phyloP scores from a whole-genome alignment of 2,113 vertebrate genomes.

The Myiagra hebetior region DNA sequence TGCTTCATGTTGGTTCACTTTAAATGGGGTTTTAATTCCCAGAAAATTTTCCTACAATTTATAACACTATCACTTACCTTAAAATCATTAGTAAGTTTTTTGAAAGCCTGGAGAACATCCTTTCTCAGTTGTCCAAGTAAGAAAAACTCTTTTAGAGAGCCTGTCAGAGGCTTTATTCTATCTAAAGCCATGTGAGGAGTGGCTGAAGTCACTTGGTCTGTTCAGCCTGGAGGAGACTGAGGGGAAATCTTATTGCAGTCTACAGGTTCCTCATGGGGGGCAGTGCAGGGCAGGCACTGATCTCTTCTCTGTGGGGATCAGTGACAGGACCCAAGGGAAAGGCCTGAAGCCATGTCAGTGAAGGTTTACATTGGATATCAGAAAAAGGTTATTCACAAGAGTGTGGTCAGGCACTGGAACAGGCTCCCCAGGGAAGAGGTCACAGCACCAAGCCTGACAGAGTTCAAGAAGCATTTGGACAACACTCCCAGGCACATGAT shows the following conservation, averaged over 20 bases:
- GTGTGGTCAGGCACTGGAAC: too few species aligned
- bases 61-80: background rate
- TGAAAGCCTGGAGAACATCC: background rate
- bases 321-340: background rate
- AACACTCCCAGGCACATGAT: fast-evolving
- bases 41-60: background rate
- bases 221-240: background rate
- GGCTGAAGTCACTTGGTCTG: background rate
- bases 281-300: background rate
- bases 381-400: background rate
- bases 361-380: background rate
- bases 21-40: background rate
- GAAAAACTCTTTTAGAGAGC: background rate
- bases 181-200: background rate
- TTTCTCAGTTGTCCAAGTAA: background rate
- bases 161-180: background rate
- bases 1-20: background rate
- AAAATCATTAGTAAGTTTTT: background rate
- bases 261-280: background rate
- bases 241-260: background rate
- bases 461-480: background rate
- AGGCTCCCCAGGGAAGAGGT: background rate
- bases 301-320: background rate
- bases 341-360: background rate
- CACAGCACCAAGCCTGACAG: background rate